Conservation (phyloP, 2,888 invertebrate genomes). For the Drosophila austrosaltans region DNA sequence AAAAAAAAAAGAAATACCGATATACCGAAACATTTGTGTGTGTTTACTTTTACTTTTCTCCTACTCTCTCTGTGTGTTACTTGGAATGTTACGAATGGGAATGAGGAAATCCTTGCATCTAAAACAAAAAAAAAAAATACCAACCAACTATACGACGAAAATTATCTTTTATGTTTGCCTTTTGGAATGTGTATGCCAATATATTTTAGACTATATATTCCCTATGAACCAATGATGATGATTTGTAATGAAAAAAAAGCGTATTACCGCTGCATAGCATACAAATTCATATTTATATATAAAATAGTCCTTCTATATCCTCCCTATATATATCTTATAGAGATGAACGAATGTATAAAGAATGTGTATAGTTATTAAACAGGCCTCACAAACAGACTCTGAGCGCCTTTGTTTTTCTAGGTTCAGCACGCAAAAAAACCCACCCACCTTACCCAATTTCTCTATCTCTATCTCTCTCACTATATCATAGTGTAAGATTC, state of each 20-base stretch:
- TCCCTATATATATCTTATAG: neutral
- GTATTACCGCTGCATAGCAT: conserved; percentile 21
- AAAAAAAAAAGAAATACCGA: conserved; percentile 31
- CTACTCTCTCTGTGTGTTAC: conserved; percentile 53
- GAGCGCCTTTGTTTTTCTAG: conserved; percentile 52
- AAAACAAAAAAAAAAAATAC: conserved; percentile 17
- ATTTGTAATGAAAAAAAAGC: conserved; percentile 34
- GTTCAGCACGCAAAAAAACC: conserved; percentile 33
- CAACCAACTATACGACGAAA: conserved; percentile 2
- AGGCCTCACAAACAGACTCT: conserved; percentile 56
- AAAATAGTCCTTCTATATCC: conserved; percentile 1
- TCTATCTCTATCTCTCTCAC: neutral
- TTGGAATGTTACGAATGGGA: conserved; percentile 55
- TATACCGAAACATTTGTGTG: conserved; percentile 52
- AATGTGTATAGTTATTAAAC: conserved; percentile 24
- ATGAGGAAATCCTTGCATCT: conserved; percentile 49
- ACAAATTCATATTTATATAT: conserved; percentile 23
- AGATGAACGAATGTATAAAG: conserved; percentile 24
- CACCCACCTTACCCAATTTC: neutral
- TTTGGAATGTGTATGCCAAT: conserved; percentile 70
- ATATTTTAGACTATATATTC: conserved; percentile 23
- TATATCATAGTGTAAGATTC: conserved; percentile 18
- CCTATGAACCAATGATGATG: conserved; percentile 16
- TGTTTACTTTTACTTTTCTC: conserved; percentile 47
- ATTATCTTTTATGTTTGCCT: conserved; percentile 22